Conservation (phyloP, 2,113 vertebrate genomes). For the Poeciliopsis occidentalis region DNA sequence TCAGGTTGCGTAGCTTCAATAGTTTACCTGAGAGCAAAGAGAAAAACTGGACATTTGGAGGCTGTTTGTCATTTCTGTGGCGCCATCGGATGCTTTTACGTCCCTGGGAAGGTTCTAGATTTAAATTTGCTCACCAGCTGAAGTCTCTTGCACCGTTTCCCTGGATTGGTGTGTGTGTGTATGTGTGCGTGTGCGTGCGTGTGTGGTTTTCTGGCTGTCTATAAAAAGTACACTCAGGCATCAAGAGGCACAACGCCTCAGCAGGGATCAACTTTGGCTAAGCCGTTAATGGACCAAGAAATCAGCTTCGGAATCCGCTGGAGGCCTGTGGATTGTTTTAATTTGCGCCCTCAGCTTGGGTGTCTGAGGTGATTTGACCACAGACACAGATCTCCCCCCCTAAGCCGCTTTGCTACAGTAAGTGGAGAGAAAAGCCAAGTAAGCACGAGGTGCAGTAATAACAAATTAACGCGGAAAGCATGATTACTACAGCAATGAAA, state of each 20-base stretch:
- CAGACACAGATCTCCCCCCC: background rate
- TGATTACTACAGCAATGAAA: background rate
- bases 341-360: slow-evolving; percentile 10
- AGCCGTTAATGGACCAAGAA: slow-evolving; percentile 53
- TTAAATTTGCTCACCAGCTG: background rate
- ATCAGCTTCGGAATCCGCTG: slow-evolving; percentile 22
- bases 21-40: background rate
- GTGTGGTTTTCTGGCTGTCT: background rate
- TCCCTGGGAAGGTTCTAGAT: background rate
- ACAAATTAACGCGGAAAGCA: background rate
- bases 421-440: background rate
- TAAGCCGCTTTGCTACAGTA: background rate
- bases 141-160: background rate
- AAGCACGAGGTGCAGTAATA: background rate
- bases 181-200: too few relatives aligned
- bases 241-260: slow-evolving; percentile 6
- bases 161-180: too few relatives aligned
- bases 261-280: slow-evolving; percentile 29
- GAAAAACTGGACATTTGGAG: background rate
- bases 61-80: background rate
- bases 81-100: background rate
- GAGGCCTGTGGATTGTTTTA: slow-evolving; percentile 5
- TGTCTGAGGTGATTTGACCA: background rate
- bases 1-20: background rate
- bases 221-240: slow-evolving; percentile 8